Conservation (phyloP, 2,888 invertebrate genomes). For the Dermolepida albohirtum region DNA sequence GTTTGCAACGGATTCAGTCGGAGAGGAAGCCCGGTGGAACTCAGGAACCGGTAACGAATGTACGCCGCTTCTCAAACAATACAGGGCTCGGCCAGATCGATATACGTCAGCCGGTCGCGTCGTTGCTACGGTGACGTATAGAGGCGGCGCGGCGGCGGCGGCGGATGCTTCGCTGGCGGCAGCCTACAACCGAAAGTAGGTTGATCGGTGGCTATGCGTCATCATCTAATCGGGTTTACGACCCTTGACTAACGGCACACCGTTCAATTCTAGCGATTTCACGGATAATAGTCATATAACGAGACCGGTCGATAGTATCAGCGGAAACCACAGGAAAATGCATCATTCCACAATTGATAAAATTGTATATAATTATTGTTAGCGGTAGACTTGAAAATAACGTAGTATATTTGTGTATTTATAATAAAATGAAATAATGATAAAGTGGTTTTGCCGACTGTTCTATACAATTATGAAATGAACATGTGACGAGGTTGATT, state of each 20-base stretch:
- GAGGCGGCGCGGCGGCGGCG: slow-evolving; percentile 29
- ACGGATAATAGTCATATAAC: slow-evolving; percentile 24
- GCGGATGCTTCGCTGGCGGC: slow-evolving; percentile 14
- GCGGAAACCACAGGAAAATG: slow-evolving; percentile 28
- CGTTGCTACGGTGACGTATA: slow-evolving; percentile 31
- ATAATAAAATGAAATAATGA: no score
- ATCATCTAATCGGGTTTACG: slow-evolving; percentile 37
- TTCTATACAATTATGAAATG: no score
- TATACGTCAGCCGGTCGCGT: slow-evolving; percentile 22
- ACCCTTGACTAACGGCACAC: slow-evolving; percentile 33
- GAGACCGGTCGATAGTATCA: slow-evolving; percentile 26
- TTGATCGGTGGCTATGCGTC: slow-evolving; percentile 33
- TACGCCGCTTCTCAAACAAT: slow-evolving; percentile 5
- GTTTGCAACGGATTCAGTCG: not conserved
- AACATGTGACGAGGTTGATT: no score
- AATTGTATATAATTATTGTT: slow-evolving; percentile 2
- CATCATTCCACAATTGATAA: slow-evolving; percentile 19
- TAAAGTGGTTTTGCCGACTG: no score
- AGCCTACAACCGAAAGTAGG: slow-evolving; percentile 29
- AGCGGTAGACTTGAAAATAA: no score
- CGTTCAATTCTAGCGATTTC: slow-evolving; percentile 31
- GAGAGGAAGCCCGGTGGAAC: slow-evolving; percentile 15
- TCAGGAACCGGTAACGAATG: slow-evolving; percentile 9
- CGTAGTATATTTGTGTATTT: no score
- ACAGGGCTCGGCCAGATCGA: slow-evolving; percentile 17